A percentile compares a stretch with the other conserved stretches of the same genome.
These are phyloP conservation scores for Sebastes umbrosus DNA, from an alignment of 2,797 vertebrate species.

Conservation along the genomic window DNA sequence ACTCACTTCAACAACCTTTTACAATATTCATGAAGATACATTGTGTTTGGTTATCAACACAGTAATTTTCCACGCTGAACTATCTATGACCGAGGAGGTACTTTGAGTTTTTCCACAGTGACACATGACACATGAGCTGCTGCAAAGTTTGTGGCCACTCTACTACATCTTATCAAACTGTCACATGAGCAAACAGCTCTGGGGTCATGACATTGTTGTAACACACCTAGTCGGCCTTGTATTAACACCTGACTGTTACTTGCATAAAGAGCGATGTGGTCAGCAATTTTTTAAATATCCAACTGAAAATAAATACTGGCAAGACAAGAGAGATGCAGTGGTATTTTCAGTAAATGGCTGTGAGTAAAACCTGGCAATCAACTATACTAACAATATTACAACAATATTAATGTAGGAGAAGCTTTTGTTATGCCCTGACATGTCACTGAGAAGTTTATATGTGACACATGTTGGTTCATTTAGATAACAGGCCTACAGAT, in stretches of 20 bases:
- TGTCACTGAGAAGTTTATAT: background rate
- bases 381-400: background rate
- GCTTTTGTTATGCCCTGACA: background rate
- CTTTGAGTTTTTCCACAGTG: background rate
- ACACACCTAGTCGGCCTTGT: background rate
- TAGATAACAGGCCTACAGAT: background rate
- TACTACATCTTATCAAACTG: slow-evolving; percentile 2
- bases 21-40: background rate
- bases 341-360: background rate
- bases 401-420: background rate
- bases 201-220: background rate
- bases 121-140: background rate
- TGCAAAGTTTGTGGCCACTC: background rate
- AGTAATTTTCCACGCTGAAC: background rate
- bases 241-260: background rate
- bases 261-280: background rate
- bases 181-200: slow-evolving; percentile 32
- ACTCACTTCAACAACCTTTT: background rate
- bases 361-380: background rate
- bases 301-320: background rate
- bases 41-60: background rate
- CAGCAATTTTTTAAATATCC: background rate
- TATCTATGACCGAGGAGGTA: background rate
- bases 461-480: no score
- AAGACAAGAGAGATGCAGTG: background rate